Percentiles rank a stretch among this genome's conserved stretches.
Evolutionary conservation across 2,113 vertebrate species (phyloP).

Genomic region (Neotragus moschatus): DNA sequence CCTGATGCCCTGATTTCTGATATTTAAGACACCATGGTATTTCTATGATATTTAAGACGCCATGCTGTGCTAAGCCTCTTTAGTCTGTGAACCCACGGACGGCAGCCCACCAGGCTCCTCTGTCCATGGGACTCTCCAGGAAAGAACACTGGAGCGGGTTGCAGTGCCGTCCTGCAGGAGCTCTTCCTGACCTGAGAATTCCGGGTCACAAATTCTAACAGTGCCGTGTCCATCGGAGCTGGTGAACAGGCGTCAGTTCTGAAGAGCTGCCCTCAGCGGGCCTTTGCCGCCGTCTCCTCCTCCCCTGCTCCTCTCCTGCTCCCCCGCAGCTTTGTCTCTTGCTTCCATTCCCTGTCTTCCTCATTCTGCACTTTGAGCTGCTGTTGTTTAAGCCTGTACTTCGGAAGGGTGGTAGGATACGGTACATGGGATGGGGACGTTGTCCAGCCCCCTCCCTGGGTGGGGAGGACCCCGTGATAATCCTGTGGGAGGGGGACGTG

Average conservation of each 20-base stretch:
- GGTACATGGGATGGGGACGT: fast-evolving
- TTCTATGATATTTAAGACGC: background rate
- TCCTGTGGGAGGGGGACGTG: fast-evolving
- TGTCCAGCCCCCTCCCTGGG: background rate
- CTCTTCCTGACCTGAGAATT: background rate
- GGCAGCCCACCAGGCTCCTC: background rate
- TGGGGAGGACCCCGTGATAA: too few relatives aligned
- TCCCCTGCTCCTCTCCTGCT: background rate
- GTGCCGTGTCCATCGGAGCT: background rate
- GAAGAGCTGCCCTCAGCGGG: background rate
- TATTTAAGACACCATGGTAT: background rate
- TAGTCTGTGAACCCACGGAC: background rate
- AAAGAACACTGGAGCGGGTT: background rate
- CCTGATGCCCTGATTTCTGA: background rate
- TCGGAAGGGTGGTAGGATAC: fast-evolving
- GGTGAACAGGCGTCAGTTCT: too few relatives aligned
- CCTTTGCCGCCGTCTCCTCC: too few relatives aligned
- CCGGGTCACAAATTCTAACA: background rate
- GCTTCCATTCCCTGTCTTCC: background rate
- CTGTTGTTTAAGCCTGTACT: background rate
- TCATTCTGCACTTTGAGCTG: background rate
- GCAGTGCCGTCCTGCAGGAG: background rate
- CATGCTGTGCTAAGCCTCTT: background rate
- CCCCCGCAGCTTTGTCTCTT: too few relatives aligned
- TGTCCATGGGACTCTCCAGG: background rate